phyloP scores from a whole-genome alignment of 2,113 vertebrate species.

The Pseudois nayaur region DNA sequence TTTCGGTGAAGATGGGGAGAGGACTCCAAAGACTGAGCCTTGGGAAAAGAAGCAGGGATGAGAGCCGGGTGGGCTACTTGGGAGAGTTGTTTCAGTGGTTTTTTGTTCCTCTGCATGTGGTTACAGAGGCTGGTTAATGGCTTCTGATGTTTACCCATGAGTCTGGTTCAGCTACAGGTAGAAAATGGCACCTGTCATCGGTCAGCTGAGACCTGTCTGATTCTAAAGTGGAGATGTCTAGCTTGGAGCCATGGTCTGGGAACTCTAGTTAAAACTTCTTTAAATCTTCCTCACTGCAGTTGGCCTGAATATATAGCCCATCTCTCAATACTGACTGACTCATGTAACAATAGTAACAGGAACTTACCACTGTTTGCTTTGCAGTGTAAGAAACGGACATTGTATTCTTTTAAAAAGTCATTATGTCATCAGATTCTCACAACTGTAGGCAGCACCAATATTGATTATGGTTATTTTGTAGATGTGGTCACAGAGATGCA shows the following conservation, averaged over 20 bases:
- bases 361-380: not conserved
- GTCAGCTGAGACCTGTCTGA: not conserved
- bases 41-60: not conserved
- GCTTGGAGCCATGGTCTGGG: not conserved
- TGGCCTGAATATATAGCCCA: not conserved
- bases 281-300: not conserved
- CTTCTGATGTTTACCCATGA: not conserved
- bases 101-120: not conserved
- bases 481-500: not conserved
- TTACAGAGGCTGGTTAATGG: not conserved
- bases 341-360: not conserved
- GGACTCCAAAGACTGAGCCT: not conserved
- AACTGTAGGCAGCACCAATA: not conserved
- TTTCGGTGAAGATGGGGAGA: not conserved
- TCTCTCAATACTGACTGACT: not conserved
- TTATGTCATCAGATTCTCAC: not conserved
- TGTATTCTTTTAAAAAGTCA: not conserved
- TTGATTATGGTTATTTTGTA: not conserved
- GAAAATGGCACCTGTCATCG: not conserved
- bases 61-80: not conserved
- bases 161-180: not conserved
- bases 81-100: not conserved
- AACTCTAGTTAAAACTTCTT: not conserved
- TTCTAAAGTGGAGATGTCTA: not conserved
- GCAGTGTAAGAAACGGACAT: not conserved